A percentile compares a stretch with the other conserved stretches of the same genome.
phyloP scores from a whole-genome alignment of 2,113 vertebrate genomes.

The Solenodon paradoxus region DNA sequence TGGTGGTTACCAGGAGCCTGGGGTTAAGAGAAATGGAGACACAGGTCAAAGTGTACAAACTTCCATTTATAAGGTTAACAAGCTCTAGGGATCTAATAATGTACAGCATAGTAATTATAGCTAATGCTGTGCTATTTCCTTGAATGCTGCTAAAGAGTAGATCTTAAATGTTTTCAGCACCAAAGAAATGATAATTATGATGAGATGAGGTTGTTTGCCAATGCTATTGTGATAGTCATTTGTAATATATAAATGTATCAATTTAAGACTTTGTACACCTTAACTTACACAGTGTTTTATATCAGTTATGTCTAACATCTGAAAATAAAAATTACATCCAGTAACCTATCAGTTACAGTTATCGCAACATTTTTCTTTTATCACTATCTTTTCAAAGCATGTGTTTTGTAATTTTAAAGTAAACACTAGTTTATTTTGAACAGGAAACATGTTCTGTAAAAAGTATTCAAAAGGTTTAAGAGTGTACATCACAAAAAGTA shows the following conservation, averaged over 20 bases:
- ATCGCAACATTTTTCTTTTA: neutral
- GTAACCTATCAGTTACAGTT: neutral
- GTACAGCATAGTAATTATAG: neutral
- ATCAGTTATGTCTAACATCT: neutral
- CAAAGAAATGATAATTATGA: neutral
- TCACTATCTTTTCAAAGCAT: conserved; percentile 23
- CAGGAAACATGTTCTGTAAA: neutral
- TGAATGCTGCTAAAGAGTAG: neutral
- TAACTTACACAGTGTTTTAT: neutral
- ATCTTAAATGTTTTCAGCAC: neutral
- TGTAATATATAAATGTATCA: neutral
- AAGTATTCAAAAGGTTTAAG: neutral
- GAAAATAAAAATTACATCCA: neutral
- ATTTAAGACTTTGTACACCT: neutral
- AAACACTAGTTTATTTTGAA: neutral
- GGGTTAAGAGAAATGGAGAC: neutral
- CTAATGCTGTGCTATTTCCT: neutral
- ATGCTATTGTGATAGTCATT: neutral
- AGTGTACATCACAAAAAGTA: neutral
- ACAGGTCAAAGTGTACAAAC: neutral
- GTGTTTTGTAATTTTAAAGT: neutral
- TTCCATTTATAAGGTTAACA: neutral
- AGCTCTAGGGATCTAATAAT: neutral
- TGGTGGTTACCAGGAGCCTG: neutral
- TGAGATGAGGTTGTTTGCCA: neutral